Evolutionary conservation across 2,888 invertebrate genomes (phyloP), one percentile per base, ranked within the genome.

Genomic region (Suillia variegata): DNA sequence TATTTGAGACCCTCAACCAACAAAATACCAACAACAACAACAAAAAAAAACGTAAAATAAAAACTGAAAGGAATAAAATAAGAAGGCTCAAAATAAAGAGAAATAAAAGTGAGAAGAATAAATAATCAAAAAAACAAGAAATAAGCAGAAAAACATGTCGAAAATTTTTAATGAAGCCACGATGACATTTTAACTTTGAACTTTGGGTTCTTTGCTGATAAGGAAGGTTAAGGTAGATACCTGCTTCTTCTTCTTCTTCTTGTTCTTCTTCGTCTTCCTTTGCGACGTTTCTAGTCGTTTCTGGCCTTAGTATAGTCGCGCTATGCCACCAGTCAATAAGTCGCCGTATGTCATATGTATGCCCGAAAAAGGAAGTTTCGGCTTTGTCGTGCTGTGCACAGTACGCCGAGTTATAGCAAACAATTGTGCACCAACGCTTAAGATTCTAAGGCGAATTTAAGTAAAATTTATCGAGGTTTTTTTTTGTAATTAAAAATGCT

Each of bases 161-260:
- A 59, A 58, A 64, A 66, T 68, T 61, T 64, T 59, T 66, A 68
- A 68, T 69, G 68, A 69, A 68, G 67, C 64, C 56, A 60, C 61
- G 61, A 68, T 67, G 68, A 68, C 67, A 65, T 67, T 66, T 64
- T 58, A 60, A 60, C 63, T 64, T 66, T 54, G 59, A 54, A 47
- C 56, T 33, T 54, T n/a, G 48, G 26, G 13, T 31, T 42, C 26
- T 15, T 54, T 47, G 33, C 22, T 50, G 33, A 6, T 33, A n/a
- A n/a, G n/a, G n/a, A n/a, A n/a, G n/a, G n/a, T n/a, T n/a, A n/a
- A n/a, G n/a, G n/a, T n/a, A n/a, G n/a, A n/a, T n/a, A n/a, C n/a
- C n/a, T n/a, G n/a, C n/a, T n/a, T n/a, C n/a, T n/a, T n/a, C n/a
- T n/a, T n/a, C n/a, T n/a, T n/a, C n/a, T n/a, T n/a, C 33, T 24